Evolutionary conservation across 2,888 invertebrate genomes (phyloP), one percentile per base, ranked within the genome.

Genomic region (Leucophenga montana): DNA sequence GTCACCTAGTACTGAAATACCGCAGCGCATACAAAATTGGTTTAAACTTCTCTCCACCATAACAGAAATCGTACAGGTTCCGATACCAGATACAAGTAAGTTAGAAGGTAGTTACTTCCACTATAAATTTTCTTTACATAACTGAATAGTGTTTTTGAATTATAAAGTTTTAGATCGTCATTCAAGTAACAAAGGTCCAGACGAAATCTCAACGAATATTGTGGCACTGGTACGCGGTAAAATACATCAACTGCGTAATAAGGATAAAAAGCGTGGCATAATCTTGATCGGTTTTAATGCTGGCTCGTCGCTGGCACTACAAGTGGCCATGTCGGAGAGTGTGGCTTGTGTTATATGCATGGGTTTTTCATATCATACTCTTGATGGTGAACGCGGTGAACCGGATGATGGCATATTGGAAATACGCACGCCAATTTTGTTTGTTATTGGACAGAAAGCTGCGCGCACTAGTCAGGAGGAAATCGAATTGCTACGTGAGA

Each of bases 371-470:
- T 90, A 93, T 70, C 90, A 91, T 74, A 94, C 95, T 0, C 90
- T 93, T 0, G 93, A 93, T 78, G 95, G 95, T 3, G 90, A 90
- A 72, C 90, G 95, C 65, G 95, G 95, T 3, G 92, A 93, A 69
- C 92, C 94, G 0, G 94, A 95, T 78, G 95, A 95, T 87, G 91
- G 91, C 3, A 86, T 95, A 44, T 87, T 95, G 76, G 94, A 94
- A 77, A 89, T 93, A 61, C 92, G 92, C 76, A 92, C 92, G 68
- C 95, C 95, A 0, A 92, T 93, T 8, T 89, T 95, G 78, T 96
- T 96, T 89, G 91, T 95, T 0, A 91, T 95, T 73, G 95, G 96
- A 2, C 94, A 95, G 85, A 92, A 93, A 84, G 91, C 95, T 0
- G 90, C 91, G 14, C 90, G 92, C 71, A 89, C 90, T 70, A 92